A percentile compares a stretch with the other conserved stretches of the same genome.
These are phyloP conservation scores for Nebria ingens DNA, from an alignment of 1,140 invertebrate genomes.

Conservation along the genomic window DNA sequence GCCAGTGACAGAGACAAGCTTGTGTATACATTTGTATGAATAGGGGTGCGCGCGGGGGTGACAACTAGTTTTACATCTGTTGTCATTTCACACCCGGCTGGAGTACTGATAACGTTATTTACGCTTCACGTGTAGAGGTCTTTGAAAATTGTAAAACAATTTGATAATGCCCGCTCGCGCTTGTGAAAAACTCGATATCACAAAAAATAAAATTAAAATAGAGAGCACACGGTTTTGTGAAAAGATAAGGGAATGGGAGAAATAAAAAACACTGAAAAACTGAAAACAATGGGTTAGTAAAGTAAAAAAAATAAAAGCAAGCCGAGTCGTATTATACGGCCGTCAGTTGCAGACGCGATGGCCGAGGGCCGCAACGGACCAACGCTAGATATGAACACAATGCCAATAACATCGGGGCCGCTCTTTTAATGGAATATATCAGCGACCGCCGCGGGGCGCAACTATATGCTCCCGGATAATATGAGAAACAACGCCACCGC, in stretches of 20 bases:
- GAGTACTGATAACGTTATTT: background rate
- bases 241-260: slow-evolving; percentile 5
- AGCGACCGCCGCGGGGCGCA: background rate
- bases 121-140: background rate
- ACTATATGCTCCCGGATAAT: slow-evolving; percentile 1
- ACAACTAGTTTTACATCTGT: slow-evolving; percentile 4
- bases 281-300: slow-evolving; percentile 22
- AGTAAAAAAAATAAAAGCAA: slow-evolving; percentile 21
- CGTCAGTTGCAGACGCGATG: slow-evolving; percentile 24
- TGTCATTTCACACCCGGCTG: slow-evolving; percentile 4
- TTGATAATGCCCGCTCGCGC: background rate
- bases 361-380: slow-evolving; percentile 16
- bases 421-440: slow-evolving; percentile 23
- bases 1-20: no score
- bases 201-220: background rate
- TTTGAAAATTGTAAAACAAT: slow-evolving; percentile 9
- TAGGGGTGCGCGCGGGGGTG: background rate
- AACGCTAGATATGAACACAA: slow-evolving; percentile 23
- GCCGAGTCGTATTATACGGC: slow-evolving; percentile 23
- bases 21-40: no score
- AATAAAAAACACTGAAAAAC: slow-evolving; percentile 19
- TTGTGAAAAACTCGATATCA: no score
- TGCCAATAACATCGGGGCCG: slow-evolving; percentile 24
- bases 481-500: background rate
- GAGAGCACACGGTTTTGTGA: background rate